These are phyloP conservation scores for Anolis sagrei DNA, from an alignment of 2,113 vertebrate species.

Conservation along the genomic window DNA sequence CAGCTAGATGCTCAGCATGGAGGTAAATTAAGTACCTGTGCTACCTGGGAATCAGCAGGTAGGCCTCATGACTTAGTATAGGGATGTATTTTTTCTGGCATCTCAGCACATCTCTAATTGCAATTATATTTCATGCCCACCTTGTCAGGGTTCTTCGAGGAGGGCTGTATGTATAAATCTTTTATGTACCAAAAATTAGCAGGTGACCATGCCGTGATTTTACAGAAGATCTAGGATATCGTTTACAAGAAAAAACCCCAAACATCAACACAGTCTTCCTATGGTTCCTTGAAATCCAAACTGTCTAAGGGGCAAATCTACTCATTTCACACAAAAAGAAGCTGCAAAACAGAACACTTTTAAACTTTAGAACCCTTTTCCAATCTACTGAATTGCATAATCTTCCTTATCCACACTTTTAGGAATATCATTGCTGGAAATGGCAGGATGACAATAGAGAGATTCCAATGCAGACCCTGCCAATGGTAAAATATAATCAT, in stretches of 20 bases:
- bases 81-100: conserved; percentile 69
- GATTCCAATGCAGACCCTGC: neutral
- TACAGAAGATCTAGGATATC: conserved; percentile 35
- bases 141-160: conserved; percentile 66
- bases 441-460: neutral
- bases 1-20: conserved; percentile 75
- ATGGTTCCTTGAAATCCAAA: neutral
- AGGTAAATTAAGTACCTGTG: conserved; percentile 73
- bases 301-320: neutral
- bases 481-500: neutral
- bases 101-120: conserved; percentile 78
- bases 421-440: neutral
- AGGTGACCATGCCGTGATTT: conserved; percentile 54
- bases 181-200: conserved; percentile 56
- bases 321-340: neutral
- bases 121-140: conserved; percentile 77
- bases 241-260: neutral
- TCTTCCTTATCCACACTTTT: neutral
- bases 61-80: conserved; percentile 72
- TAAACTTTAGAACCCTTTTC: neutral
- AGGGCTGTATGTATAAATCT: conserved; percentile 62
- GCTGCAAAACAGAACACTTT: neutral
- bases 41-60: conserved; percentile 74
- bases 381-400: neutral
- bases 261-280: neutral